A percentile compares a stretch with the other conserved stretches of the same genome.
phyloP scores from a whole-genome alignment of 1,140 invertebrate genomes.

The Saccostrea glomerata region DNA sequence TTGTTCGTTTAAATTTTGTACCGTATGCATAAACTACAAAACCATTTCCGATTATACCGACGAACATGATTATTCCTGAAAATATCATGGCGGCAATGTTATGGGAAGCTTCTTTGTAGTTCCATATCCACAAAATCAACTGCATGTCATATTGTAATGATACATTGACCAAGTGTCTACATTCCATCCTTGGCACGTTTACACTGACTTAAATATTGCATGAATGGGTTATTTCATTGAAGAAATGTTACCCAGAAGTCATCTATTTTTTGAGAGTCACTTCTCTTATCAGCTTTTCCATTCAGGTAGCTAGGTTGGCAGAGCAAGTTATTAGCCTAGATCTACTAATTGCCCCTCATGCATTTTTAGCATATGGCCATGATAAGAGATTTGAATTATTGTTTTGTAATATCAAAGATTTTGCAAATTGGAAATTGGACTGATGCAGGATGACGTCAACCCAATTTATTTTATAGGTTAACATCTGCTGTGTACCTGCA shows the following conservation, averaged over 20 bases:
- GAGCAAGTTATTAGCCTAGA: neutral
- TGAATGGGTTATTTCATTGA: neutral
- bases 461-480: neutral
- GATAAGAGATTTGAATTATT: neutral
- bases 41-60: constrained; percentile 43
- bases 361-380: neutral
- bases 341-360: neutral
- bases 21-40: constrained; percentile 47
- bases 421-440: neutral
- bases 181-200: neutral
- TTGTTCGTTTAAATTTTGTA: constrained; percentile 43
- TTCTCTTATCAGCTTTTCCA: neutral
- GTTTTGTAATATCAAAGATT: neutral
- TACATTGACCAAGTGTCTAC: neutral
- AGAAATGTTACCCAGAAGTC: neutral
- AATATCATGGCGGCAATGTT: constrained; percentile 43
- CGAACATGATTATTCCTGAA: constrained; percentile 13
- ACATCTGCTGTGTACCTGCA: neutral
- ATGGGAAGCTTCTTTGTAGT: neutral
- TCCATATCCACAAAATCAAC: neutral
- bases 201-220: neutral
- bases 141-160: neutral
- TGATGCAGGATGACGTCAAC: neutral
- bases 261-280: neutral
- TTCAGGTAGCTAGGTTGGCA: neutral